Base-by-base conservation (phyloP, 2,888 invertebrate species). In the Panorpa germanica region DNA sequence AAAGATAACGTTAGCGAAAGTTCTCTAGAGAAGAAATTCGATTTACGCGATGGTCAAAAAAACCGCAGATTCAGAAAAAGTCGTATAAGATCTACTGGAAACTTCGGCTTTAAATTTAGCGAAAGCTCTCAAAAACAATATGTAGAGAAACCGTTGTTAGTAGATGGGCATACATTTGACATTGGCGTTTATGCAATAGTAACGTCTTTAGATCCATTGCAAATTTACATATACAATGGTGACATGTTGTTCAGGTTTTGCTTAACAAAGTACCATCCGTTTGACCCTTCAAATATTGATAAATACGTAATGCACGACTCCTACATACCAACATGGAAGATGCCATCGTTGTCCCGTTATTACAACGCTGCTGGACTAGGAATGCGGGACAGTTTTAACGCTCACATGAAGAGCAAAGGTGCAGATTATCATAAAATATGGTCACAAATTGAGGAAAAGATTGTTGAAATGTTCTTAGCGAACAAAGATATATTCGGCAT, bases 231-330 rank as follows among this genome's bases (percentile, higher is more conserved):
- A 44, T 85, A 86, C 46, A 77, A 77, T 47, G 83, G 78, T 3
- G 95, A 96, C 46, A 74, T 81, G 6, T 57, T 96, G 5, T 76
- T 95, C 46, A 74, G 86, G 37, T 95, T 88, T 53, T 95, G 95
- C 45, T 70, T 83, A 0, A 64, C 68, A 3, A 71, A 81, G 41
- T 96, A 95, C 52, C 65, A 90, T 51, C 95, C 95, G 1, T 90
- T 96, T 44, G 76, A 95, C 53, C 57, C 75, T 0, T 54, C 61
- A 3, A 64, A 73, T 43, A 46, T 78, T 17, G 74, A 88, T 43
- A 88, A 93, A 47, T 96, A 96, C 47, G 86, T 96, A 2, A 80
- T 96, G 1, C 83, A 81, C 0, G 91, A 93, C 48, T 81, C 91
- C 48, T 96, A 96, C 48, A 57, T 85, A 24, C 95, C 96, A 0